Evolutionary conservation across 1,140 invertebrate genomes (phyloP).

Genomic region (Lordiphosa stackelbergi): DNA sequence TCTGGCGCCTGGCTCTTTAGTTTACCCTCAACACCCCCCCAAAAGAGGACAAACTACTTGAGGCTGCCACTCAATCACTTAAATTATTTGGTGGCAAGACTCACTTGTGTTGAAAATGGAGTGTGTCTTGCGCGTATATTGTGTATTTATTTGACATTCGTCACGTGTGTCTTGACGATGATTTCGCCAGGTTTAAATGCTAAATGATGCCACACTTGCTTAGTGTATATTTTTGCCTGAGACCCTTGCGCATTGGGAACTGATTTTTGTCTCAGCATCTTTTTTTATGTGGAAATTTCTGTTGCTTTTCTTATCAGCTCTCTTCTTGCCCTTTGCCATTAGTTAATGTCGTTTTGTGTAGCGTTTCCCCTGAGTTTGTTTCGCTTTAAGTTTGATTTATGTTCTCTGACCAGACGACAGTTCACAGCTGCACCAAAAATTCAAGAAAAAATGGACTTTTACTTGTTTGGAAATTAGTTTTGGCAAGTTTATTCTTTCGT

Average conservation of each 20-base stretch:
- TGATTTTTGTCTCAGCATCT: conserved; percentile 23
- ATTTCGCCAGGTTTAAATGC: conserved; percentile 35
- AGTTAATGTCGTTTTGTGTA: conserved; percentile 38
- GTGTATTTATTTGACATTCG: conserved; percentile 57
- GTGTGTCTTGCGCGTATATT: conserved; percentile 23
- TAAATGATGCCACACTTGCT: conserved; percentile 50
- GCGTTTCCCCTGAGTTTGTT: conserved; percentile 27
- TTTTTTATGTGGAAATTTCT: conserved; percentile 5
- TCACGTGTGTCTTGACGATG: conserved; percentile 20
- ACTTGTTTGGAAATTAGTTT: conserved; percentile 52
- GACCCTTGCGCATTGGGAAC: conserved; percentile 18
- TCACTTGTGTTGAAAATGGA: conserved; percentile 41
- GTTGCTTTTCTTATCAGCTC: conserved; percentile 18
- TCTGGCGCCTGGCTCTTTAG: background rate
- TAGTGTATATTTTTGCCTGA: conserved; percentile 21
- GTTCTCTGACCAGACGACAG: conserved; percentile 37
- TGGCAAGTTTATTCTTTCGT: conserved; percentile 20
- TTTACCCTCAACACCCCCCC: background rate
- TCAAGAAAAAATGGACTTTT: conserved; percentile 25
- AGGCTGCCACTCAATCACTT: background rate
- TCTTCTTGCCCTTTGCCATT: conserved; percentile 31
- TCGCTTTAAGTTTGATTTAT: conserved; percentile 57
- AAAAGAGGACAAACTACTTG: background rate
- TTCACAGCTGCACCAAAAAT: conserved; percentile 38
- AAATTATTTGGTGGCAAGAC: conserved; percentile 1